These are phyloP conservation scores for Poecilia velifera DNA, from an alignment of 2,797 vertebrate genomes.

Conservation along the genomic window DNA sequence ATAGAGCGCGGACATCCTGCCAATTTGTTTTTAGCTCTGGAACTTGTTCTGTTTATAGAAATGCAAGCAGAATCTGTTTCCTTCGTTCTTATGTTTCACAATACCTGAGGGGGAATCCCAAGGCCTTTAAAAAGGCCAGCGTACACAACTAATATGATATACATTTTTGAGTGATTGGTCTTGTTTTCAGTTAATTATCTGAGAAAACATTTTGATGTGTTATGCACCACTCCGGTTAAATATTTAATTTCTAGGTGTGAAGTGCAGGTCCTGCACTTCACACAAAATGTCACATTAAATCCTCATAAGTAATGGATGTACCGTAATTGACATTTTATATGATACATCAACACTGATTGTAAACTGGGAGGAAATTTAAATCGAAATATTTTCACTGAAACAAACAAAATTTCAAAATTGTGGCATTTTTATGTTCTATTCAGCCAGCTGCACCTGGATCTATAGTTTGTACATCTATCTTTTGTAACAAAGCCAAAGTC, in stretches of 20 bases:
- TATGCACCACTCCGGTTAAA: background rate
- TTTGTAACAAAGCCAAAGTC: background rate
- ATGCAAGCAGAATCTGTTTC: conserved; percentile 32
- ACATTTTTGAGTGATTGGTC: background rate
- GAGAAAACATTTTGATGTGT: background rate
- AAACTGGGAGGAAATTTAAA: background rate
- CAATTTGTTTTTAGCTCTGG: conserved; percentile 66
- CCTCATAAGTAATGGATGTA: background rate
- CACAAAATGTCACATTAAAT: background rate
- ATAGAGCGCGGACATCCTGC: conserved; percentile 73
- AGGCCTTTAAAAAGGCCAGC: background rate
- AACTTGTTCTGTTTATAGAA: conserved; percentile 37
- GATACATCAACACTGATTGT: background rate
- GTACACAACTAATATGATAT: background rate
- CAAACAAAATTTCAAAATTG: background rate
- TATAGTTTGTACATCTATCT: background rate
- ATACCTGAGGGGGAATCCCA: background rate
- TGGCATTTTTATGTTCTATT: background rate
- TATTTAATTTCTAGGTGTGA: background rate
- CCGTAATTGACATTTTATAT: background rate
- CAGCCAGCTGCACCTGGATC: background rate
- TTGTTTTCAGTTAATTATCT: background rate
- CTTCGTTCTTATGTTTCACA: conserved; percentile 24
- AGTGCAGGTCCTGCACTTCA: too few relatives aligned
- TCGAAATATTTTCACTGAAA: background rate